Base-by-base conservation (phyloP, 2,113 vertebrate species). In the Axis porcinus region DNA sequence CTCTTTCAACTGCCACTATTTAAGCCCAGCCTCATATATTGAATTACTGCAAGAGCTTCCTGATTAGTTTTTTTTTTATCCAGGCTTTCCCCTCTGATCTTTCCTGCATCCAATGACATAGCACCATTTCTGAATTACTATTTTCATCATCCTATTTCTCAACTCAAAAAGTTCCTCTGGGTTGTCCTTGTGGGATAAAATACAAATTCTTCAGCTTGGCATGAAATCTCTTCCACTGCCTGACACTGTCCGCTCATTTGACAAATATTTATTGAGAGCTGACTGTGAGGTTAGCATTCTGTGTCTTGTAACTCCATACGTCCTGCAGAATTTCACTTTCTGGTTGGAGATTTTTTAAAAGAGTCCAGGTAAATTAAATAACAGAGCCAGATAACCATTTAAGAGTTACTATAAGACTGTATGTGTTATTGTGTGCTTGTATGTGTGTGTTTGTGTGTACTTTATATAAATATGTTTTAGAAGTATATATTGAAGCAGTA, bases 261-360 rank as follows among this genome's bases (percentile, higher is more conserved):
- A 88, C 81, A 87, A 86, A 81, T 95, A 91, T 93, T 97, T 97
- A 86, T 96, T 91, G 30, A 95, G 78, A 95, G 12, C 54, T 87
- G n/a, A 84, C 64, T 30, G 43, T 94, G 55, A 84, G 8, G 45
- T 96, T 76, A 93, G 33, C 16, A n/a, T 90, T 92, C 36, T 90
- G 15, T 47, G 23, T 93, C 70, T 84, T 79, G 23, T 25, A 95
- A 86, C 11, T 57, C 13, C 23, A 86, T 86, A 52, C 9, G 78
- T 4, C 21, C n/a, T 95, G 78, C 60, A 94, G 36, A 25, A 45
- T 93, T 85, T 91, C 15, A 93, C 30, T 43, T 83, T 94, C 25
- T 58, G 82, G 11, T 89, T 95, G 60, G 45, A 96, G 21, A 93
- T 81, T 45, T 78, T 23, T 78, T 33, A 95, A 97, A 96, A 88